Evolutionary conservation across 1,140 invertebrate species (phyloP).

Genomic region (Bombus sibiricus): DNA sequence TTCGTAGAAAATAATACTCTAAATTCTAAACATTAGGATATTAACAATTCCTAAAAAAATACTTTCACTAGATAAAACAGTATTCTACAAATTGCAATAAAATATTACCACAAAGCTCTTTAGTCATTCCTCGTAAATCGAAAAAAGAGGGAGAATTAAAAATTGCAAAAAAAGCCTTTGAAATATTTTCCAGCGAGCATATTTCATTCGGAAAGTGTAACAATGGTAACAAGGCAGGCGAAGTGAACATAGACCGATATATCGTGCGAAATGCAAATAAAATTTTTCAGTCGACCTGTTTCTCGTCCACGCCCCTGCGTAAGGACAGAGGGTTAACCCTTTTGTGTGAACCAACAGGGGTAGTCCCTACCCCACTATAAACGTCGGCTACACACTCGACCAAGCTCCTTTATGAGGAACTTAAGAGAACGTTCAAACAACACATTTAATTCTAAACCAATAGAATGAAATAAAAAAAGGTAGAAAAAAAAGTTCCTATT

Average conservation of each 20-base stretch:
- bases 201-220: neutral
- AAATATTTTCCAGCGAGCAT: neutral
- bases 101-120: neutral
- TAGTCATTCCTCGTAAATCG: neutral
- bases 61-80: too few species aligned
- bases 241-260: neutral
- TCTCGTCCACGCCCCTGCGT: conserved; percentile 34
- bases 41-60: too few species aligned
- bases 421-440: neutral
- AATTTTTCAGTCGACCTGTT: conserved; percentile 50
- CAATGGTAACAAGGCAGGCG: neutral
- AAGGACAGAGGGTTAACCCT: conserved; percentile 40
- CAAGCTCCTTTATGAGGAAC: neutral
- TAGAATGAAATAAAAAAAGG: neutral
- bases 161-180: neutral
- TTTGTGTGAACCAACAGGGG: conserved; percentile 32
- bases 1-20: neutral
- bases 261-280: conserved; percentile 48
- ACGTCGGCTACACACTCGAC: conserved; percentile 23
- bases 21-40: neutral
- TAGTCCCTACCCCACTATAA: conserved; percentile 18
- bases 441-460: neutral
- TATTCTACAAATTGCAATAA: neutral
- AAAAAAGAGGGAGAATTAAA: neutral
- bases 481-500: neutral